phyloP scores from a whole-genome alignment of 2,113 vertebrate species.

The Malurus elegans region DNA sequence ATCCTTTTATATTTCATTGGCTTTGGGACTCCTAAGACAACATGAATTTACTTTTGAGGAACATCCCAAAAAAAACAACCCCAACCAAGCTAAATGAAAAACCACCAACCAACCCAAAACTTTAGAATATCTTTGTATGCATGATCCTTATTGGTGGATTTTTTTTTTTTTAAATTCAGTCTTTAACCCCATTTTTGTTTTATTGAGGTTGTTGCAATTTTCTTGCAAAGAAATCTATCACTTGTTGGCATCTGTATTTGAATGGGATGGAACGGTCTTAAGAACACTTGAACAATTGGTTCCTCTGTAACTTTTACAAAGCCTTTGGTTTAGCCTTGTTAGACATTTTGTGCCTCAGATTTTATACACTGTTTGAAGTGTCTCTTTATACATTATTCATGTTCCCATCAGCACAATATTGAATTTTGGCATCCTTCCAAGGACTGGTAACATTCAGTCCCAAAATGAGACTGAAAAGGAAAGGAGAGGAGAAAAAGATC shows the following conservation, averaged over 20 bases:
- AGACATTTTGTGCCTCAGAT: slow-evolving; percentile 33
- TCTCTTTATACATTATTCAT: slow-evolving; percentile 56
- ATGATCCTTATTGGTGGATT: neutral
- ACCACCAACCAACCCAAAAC: neutral
- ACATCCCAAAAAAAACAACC: neutral
- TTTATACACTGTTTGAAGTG: slow-evolving; percentile 40
- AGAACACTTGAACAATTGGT: neutral
- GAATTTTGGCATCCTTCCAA: slow-evolving; percentile 29
- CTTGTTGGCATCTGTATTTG: neutral
- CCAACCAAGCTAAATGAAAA: neutral
- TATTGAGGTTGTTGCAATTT: neutral
- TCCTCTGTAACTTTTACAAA: slow-evolving; percentile 31
- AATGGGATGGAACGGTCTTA: neutral
- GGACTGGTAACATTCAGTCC: neutral
- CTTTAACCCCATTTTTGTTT: neutral
- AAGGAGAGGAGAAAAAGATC: neutral
- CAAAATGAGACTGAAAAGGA: slow-evolving; percentile 2
- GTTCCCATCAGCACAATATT: slow-evolving; percentile 4
- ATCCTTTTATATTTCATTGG: neutral
- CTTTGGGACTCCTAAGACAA: neutral
- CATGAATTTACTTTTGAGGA: neutral
- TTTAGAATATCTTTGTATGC: neutral
- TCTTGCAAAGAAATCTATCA: neutral
- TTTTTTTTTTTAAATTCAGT: neutral
- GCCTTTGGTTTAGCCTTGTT: slow-evolving; percentile 33